Percentiles rank a stretch among this genome's conserved stretches.
Evolutionary conservation across 1,140 invertebrate genomes (phyloP).

Genomic region (Teleogryllus occipitalis): DNA sequence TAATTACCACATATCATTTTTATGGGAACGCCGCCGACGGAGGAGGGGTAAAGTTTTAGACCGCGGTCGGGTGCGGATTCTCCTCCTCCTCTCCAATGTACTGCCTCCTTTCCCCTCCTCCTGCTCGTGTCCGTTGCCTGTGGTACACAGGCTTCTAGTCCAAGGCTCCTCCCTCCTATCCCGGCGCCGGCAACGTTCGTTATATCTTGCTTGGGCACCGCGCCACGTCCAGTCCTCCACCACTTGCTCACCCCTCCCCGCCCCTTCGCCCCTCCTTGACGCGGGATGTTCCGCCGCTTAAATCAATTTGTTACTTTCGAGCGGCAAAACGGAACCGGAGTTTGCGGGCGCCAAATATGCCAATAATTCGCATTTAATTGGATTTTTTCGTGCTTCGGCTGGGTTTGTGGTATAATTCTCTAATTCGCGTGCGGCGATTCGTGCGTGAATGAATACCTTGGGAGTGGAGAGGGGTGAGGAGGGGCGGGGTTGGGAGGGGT

Average conservation of each 20-base stretch:
- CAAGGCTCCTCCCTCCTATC: too few species aligned
- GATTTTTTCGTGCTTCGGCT: background rate
- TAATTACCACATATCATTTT: conserved; percentile 6
- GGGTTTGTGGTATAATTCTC: background rate
- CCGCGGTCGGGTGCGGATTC: too few species aligned
- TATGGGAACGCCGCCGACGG: background rate
- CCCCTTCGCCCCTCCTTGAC: background rate
- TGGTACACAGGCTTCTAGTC: too few species aligned
- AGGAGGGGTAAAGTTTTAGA: background rate
- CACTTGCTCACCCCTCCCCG: too few species aligned
- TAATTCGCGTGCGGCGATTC: background rate
- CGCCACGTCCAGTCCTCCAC: too few species aligned
- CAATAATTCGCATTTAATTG: background rate
- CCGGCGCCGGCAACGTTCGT: too few species aligned
- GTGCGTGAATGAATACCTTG: background rate
- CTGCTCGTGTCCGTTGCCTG: too few species aligned
- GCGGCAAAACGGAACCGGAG: background rate
- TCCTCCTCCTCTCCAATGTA: too few species aligned
- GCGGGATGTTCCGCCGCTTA: background rate
- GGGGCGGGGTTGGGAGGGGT: background rate
- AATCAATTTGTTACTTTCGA: background rate
- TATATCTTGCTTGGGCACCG: too few species aligned
- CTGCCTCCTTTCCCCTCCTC: too few species aligned
- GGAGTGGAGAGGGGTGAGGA: background rate
- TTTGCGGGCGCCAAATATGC: background rate